A percentile compares a stretch with the other conserved stretches of the same genome.
Evolutionary conservation across 2,888 invertebrate species (phyloP).

Genomic region (Cyrtodaria siliqua): DNA sequence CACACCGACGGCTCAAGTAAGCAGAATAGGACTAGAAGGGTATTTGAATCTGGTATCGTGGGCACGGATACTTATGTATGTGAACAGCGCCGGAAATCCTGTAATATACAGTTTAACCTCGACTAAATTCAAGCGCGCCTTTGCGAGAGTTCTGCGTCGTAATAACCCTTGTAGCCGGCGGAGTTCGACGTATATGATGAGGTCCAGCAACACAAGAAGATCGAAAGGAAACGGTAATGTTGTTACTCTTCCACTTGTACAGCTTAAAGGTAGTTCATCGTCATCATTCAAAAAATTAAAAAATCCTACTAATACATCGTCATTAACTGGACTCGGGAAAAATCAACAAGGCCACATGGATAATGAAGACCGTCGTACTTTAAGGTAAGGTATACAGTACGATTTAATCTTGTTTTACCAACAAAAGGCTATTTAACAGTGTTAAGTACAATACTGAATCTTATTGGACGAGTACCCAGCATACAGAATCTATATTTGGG

Average conservation of each 20-base stretch:
- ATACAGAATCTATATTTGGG: no score
- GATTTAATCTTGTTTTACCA: no score
- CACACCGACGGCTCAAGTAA: conserved; percentile 90
- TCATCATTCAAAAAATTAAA: not conserved
- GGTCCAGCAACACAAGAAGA: conserved; percentile 13
- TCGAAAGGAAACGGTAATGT: not conserved
- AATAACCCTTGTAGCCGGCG: conserved; percentile 3
- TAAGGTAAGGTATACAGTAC: no score
- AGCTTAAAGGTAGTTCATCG: not conserved
- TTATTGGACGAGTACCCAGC: no score
- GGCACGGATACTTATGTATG: conserved; percentile 92
- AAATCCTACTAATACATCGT: no score
- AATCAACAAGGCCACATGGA: no score
- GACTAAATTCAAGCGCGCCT: conserved; percentile 92
- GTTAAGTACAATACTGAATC: no score
- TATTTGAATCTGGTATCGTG: conserved; percentile 94
- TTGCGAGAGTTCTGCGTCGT: conserved; percentile 38
- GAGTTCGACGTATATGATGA: conserved; percentile 1
- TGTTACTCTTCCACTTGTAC: not conserved
- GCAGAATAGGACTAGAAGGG: conserved; percentile 91
- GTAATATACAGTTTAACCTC: conserved; percentile 97
- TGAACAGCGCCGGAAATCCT: conserved; percentile 96
- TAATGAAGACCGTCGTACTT: no score
- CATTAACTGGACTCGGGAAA: no score
- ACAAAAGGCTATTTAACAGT: no score